These are phyloP conservation scores for Seira sanloemensis DNA, from an alignment of 2,888 invertebrate genomes.

Conservation along the genomic window DNA sequence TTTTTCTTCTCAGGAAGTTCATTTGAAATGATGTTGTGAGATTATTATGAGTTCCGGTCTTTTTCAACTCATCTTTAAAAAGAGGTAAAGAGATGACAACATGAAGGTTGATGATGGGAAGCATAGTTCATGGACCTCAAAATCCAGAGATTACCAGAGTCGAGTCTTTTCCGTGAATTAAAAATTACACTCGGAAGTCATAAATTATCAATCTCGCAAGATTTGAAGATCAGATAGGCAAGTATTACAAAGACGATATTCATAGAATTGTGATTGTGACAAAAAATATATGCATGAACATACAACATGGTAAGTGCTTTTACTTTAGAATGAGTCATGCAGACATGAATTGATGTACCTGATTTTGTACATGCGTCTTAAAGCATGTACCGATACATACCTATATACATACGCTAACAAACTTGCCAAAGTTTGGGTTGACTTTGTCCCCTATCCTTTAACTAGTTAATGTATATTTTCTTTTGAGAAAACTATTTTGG, in stretches of 20 bases:
- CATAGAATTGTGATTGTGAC: neutral
- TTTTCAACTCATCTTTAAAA: neutral
- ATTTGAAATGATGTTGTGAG: neutral
- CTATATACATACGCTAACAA: neutral
- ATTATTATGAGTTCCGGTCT: neutral
- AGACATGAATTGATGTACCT: neutral
- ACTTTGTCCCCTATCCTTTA: neutral
- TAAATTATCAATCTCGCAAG: too few relatives aligned
- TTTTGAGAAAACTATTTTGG: slow-evolving; percentile 1
- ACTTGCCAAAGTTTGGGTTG: too few relatives aligned
- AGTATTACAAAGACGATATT: neutral
- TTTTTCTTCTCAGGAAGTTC: neutral
- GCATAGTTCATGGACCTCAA: too few relatives aligned
- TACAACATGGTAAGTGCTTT: neutral
- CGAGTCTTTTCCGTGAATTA: too few relatives aligned
- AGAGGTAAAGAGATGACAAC: too few relatives aligned
- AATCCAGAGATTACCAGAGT: too few relatives aligned
- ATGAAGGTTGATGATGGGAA: too few relatives aligned
- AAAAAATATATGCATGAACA: neutral
- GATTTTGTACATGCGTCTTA: neutral
- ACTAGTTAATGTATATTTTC: neutral
- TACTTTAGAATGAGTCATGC: neutral
- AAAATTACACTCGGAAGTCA: too few relatives aligned
- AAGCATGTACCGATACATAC: neutral
- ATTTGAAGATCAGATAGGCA: neutral